Evolutionary conservation across 2,888 invertebrate genomes (phyloP).

Genomic region (Zhengitettix transpicula): DNA sequence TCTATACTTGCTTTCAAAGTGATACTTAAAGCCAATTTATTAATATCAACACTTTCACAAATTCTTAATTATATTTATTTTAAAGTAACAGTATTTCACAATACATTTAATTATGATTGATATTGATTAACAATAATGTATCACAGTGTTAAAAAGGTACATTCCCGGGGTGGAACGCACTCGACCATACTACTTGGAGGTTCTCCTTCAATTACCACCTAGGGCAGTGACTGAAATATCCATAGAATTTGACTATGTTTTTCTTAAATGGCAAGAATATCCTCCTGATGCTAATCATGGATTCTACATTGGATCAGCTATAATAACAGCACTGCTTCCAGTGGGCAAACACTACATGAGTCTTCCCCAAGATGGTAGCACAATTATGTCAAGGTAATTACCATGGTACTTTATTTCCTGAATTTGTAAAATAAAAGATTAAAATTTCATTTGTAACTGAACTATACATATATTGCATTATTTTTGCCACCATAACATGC

Average conservation of each 20-base stretch:
- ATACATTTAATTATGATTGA: too few species aligned
- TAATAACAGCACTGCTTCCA: slow-evolving; percentile 63
- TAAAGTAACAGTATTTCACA: too few species aligned
- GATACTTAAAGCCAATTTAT: too few species aligned
- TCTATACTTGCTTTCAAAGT: too few species aligned
- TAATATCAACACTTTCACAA: too few species aligned
- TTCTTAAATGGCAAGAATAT: slow-evolving; percentile 96
- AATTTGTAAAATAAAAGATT: too few species aligned
- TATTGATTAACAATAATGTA: too few species aligned
- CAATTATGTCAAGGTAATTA: slow-evolving; percentile 27
- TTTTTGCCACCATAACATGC: too few species aligned
- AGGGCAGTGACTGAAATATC: slow-evolving; percentile 64
- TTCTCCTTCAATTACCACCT: slow-evolving; percentile 62
- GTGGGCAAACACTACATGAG: slow-evolving; percentile 64
- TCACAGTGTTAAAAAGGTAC: slow-evolving; percentile 28
- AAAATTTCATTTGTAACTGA: too few species aligned
- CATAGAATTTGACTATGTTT: slow-evolving; percentile 86
- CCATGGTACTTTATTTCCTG: too few species aligned
- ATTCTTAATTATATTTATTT: too few species aligned
- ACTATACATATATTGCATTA: too few species aligned
- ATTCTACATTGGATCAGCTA: slow-evolving; percentile 82
- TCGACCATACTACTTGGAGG: slow-evolving; percentile 75
- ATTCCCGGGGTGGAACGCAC: slow-evolving; percentile 69
- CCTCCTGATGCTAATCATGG: slow-evolving; percentile 99
- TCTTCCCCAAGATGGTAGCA: slow-evolving; percentile 51